A percentile compares a stretch with the other conserved stretches of the same genome.
These are phyloP conservation scores for Tiliqua scincoides DNA, from an alignment of 2,113 vertebrate genomes.

Conservation along the genomic window DNA sequence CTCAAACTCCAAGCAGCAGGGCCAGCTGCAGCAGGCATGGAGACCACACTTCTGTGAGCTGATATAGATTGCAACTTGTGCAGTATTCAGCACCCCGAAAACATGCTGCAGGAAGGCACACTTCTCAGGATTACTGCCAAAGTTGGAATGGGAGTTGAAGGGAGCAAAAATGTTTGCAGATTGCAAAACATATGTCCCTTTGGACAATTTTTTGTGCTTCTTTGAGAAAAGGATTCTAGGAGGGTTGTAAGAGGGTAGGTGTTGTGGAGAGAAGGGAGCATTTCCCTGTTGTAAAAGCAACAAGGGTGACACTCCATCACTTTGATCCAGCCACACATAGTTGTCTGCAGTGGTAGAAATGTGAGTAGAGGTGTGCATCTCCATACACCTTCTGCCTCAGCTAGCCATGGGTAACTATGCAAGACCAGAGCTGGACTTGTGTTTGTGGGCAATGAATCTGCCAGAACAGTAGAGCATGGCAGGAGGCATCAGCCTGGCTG, in stretches of 20 bases:
- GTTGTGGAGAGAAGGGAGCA: background rate
- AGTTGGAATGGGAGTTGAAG: background rate
- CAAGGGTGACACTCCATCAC: too few relatives aligned
- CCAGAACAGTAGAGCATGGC: background rate
- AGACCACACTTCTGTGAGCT: background rate
- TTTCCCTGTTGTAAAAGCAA: too few relatives aligned
- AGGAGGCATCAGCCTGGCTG: background rate
- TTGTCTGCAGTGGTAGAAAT: background rate
- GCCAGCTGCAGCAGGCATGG: background rate
- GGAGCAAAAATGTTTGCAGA: background rate
- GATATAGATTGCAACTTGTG: too few relatives aligned
- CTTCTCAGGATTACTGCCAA: background rate
- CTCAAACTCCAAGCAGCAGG: constrained; percentile 7
- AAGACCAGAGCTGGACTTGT: background rate
- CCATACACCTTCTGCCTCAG: background rate
- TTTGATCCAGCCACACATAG: background rate
- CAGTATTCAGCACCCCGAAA: background rate
- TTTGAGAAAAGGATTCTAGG: background rate
- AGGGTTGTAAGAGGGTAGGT: background rate
- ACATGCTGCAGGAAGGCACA: background rate
- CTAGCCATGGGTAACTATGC: background rate
- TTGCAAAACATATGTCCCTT: background rate
- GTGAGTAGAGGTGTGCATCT: background rate
- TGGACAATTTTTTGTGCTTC: background rate
- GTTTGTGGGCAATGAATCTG: background rate